phyloP scores from a whole-genome alignment of 2,113 vertebrate species.

The Xiphorhynchus elegans region DNA sequence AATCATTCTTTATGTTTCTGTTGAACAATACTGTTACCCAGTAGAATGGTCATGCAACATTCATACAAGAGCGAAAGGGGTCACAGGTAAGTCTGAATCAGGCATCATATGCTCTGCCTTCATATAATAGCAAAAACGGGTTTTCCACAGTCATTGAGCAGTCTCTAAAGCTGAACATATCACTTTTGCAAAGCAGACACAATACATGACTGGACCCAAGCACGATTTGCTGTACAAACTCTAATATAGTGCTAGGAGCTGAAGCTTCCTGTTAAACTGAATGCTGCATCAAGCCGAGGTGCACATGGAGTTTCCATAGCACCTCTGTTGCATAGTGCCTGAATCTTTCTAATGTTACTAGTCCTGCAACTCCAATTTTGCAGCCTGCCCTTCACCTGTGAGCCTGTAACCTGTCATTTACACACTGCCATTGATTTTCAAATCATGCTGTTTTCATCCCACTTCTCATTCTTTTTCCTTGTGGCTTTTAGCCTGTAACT shows the following conservation, averaged over 20 bases:
- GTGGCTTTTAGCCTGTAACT: not conserved
- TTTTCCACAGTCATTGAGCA: not conserved
- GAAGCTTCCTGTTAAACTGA: not conserved
- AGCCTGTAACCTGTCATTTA: not conserved
- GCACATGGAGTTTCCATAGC: not conserved
- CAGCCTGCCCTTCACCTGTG: not conserved
- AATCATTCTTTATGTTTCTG: not conserved
- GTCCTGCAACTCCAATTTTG: not conserved
- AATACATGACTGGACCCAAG: not conserved
- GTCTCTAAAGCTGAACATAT: not conserved
- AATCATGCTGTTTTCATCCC: not conserved
- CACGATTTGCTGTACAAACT: not conserved
- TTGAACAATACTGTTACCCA: not conserved
- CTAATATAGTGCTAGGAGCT: not conserved
- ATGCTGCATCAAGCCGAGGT: not conserved
- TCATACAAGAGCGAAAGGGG: not conserved
- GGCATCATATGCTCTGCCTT: fast-evolving
- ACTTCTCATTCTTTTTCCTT: not conserved
- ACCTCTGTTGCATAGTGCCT: not conserved
- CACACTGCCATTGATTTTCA: not conserved
- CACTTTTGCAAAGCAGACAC: not conserved
- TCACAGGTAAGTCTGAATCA: not conserved
- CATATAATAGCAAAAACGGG: not conserved
- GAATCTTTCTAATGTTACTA: not conserved
- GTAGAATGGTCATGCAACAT: not conserved